A percentile compares a stretch with the other conserved stretches of the same genome.
phyloP scores from a whole-genome alignment of 1,140 invertebrate genomes.

The Drosophila micromelanica region DNA sequence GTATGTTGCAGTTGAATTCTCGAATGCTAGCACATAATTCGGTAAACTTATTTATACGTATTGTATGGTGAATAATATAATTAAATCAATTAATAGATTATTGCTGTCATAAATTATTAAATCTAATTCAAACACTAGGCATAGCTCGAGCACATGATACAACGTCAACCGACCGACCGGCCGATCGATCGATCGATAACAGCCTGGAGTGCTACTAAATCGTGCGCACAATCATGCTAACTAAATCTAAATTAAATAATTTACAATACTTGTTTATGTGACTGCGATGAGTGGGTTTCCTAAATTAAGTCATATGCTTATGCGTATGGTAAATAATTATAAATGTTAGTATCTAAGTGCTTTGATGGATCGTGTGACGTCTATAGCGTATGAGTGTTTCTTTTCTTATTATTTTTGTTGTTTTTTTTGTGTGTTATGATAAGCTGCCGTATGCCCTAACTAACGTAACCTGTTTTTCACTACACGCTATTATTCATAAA shows the following conservation, averaged over 20 bases:
- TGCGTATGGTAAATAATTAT: constrained; percentile 31
- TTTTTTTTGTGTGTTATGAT: constrained; percentile 8
- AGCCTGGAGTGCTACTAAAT: constrained; percentile 59
- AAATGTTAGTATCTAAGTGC: constrained; percentile 21
- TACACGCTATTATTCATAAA: constrained; percentile 70
- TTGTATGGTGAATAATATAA: constrained; percentile 58
- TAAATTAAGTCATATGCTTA: constrained; percentile 56
- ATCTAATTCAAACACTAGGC: constrained; percentile 70
- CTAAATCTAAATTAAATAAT: constrained; percentile 75
- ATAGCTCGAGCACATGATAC: constrained; percentile 49
- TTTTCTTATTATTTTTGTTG: constrained; percentile 7
- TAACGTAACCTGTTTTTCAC: constrained; percentile 58
- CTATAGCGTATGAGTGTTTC: constrained; percentile 11
- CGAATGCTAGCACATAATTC: constrained; percentile 36
- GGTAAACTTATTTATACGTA: constrained; percentile 37
- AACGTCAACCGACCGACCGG: constrained; percentile 18
- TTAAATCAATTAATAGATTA: constrained; percentile 73
- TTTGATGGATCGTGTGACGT: constrained; percentile 15
- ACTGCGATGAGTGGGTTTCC: constrained; percentile 62
- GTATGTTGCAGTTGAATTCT: constrained; percentile 41
- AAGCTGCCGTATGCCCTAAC: constrained; percentile 34
- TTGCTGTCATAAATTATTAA: constrained; percentile 80
- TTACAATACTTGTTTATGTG: constrained; percentile 81
- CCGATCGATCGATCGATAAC: constrained; percentile 49
- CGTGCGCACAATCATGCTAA: constrained; percentile 50